Evolutionary conservation across 2,888 invertebrate species (phyloP), one percentile per base, ranked within the genome.

Genomic region (Drosophila koepferae): DNA sequence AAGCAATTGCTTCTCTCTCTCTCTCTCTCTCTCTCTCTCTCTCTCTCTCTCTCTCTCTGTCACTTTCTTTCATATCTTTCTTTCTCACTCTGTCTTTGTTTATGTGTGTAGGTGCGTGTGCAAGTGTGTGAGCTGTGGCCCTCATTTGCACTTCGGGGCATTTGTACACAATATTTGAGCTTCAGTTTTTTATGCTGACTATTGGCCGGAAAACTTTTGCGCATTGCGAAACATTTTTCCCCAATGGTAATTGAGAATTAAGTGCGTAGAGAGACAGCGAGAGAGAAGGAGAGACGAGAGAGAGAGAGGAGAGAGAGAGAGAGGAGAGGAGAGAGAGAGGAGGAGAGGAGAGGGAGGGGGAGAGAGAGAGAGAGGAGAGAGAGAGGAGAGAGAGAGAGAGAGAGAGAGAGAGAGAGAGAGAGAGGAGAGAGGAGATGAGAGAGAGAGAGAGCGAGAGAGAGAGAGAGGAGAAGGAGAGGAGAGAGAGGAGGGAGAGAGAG

Each of bases 241-340:
- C 71, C 51, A 74, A 56, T 66, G 61, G 63, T 77, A 79, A 77
- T 79, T 79, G 75, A 64, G 75, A 79, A 75, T 72, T 77, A 79
- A 79, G 72, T 77, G 75, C 53, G 46, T 23, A 46, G 23, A 16
- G 14, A 16, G 20, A 20, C 2, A 20, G 6, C 14, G 12, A 44
- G 2, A 44, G 2, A 44, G 10, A 18, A 12, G 5, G 43, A 43
- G 18, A 18, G 2, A 5, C 2, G 20, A 43, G 20, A 20, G 43
- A 65, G 60, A 70, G 60, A 73, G 63, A 49, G 49, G 14, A 1
- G 20, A 43, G 20, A 20, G 18, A 65, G 60, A 70, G 60, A 68
- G 63, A 49, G 49, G 14, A 4, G 1, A 12, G 18, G 20, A 20
- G 43, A 65, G 60, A 70, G 60, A 72, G 63, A 49, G n/a, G n/a